phyloP scores from a whole-genome alignment of 2,888 invertebrate species.

The Trimorus sp. region DNA sequence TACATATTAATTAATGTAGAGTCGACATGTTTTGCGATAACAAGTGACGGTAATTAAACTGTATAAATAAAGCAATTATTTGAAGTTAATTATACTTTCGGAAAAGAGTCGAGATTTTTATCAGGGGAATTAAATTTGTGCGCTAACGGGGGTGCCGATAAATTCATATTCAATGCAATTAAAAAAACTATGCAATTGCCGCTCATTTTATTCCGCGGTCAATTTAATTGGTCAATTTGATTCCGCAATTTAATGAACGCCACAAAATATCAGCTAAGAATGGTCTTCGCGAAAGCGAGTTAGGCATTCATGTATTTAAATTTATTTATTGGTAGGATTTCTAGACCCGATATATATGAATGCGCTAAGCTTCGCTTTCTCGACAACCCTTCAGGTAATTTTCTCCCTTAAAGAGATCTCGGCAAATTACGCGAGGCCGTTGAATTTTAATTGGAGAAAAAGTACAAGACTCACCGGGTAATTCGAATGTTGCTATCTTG shows the following conservation, averaged over 20 bases:
- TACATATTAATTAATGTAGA: too few species aligned
- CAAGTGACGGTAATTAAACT: too few species aligned
- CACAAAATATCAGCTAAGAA: conserved; percentile 17
- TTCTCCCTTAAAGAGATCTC: conserved; percentile 80
- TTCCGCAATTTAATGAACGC: conserved; percentile 19
- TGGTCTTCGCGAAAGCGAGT: conserved; percentile 46
- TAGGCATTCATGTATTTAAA: conserved; percentile 81
- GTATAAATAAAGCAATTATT: too few species aligned
- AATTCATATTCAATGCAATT: too few species aligned
- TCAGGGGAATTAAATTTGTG: too few species aligned
- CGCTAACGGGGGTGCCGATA: too few species aligned
- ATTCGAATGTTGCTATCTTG: conserved; percentile 37
- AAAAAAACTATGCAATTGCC: too few species aligned
- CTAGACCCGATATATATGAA: conserved; percentile 68
- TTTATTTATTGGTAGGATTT: conserved; percentile 81
- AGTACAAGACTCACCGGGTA: conserved; percentile 44
- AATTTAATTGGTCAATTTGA: neutral
- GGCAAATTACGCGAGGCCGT: conserved; percentile 80
- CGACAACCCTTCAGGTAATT: conserved; percentile 74
- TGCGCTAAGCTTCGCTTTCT: conserved; percentile 46
- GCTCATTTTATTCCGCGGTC: too few species aligned
- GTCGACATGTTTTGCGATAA: too few species aligned
- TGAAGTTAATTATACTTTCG: too few species aligned
- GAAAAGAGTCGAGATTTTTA: too few species aligned
- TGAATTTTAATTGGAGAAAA: conserved; percentile 81